phyloP scores from a whole-genome alignment of 2,797 vertebrate genomes.

The Sibirionetta formosa region DNA sequence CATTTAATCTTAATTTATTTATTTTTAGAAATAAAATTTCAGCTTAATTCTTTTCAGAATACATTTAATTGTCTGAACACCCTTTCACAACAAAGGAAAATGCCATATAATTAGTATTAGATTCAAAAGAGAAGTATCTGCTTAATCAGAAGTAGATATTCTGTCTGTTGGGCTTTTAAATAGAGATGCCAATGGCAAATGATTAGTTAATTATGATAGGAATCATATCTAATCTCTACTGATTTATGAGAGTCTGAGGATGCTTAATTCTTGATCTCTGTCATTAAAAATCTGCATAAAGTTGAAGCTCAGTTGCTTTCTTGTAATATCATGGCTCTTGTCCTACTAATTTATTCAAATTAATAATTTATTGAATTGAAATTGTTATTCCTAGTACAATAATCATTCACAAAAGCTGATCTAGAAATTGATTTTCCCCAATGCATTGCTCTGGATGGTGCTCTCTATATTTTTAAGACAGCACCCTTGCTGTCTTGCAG shows the following conservation, averaged over 20 bases:
- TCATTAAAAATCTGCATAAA: background rate
- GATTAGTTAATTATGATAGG: background rate
- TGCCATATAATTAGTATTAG: background rate
- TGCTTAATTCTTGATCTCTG: background rate
- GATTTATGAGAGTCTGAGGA: background rate
- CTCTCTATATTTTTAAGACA: background rate
- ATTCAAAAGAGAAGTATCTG: background rate
- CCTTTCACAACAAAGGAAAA: background rate
- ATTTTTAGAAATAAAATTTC: background rate
- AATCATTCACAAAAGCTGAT: background rate
- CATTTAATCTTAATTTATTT: background rate
- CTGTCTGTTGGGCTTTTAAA: background rate
- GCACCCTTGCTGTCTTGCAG: background rate
- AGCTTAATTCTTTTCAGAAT: background rate
- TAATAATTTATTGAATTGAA: conserved; percentile 1
- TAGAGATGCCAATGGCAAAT: background rate
- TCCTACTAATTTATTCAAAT: background rate
- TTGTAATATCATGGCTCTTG: background rate
- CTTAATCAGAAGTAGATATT: background rate
- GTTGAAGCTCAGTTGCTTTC: background rate
- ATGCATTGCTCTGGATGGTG: background rate
- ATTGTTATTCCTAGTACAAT: background rate
- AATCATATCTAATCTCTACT: background rate
- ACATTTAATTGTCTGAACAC: background rate
- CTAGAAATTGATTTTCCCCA: background rate